These are phyloP conservation scores for Synanceia verrucosa DNA, from an alignment of 2,797 vertebrate genomes.

Conservation along the genomic window DNA sequence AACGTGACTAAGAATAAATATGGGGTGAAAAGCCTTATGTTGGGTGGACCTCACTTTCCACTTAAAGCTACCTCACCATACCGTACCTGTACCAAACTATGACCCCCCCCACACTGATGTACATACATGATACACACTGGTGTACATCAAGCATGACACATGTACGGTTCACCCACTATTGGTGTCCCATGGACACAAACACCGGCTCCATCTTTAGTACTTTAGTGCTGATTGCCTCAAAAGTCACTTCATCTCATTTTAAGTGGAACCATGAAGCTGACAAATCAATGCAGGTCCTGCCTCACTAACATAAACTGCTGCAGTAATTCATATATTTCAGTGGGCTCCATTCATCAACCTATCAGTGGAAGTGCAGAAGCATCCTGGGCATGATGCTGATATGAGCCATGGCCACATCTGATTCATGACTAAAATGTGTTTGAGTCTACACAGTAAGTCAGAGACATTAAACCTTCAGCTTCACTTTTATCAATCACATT, in stretches of 20 bases:
- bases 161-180: no score
- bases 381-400: not conserved
- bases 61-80: no score
- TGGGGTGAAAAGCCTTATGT: no score
- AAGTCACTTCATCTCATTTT: constrained; percentile 4
- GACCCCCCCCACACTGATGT: no score
- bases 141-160: not conserved
- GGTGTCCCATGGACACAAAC: no score
- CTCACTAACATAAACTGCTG: not conserved
- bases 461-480: not conserved
- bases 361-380: not conserved
- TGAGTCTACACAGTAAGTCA: not conserved
- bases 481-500: not conserved
- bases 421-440: not conserved
- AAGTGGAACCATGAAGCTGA: not conserved
- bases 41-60: no score
- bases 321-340: not conserved
- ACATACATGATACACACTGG: not conserved
- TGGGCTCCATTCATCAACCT: constrained; percentile 1
- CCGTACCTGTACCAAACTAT: no score
- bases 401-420: not conserved
- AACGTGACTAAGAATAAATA: no score
- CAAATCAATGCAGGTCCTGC: not conserved
- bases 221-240: not conserved
- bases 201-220: not conserved